Base-by-base conservation (phyloP, 2,888 invertebrate species). In the Spisula subtruncata region DNA sequence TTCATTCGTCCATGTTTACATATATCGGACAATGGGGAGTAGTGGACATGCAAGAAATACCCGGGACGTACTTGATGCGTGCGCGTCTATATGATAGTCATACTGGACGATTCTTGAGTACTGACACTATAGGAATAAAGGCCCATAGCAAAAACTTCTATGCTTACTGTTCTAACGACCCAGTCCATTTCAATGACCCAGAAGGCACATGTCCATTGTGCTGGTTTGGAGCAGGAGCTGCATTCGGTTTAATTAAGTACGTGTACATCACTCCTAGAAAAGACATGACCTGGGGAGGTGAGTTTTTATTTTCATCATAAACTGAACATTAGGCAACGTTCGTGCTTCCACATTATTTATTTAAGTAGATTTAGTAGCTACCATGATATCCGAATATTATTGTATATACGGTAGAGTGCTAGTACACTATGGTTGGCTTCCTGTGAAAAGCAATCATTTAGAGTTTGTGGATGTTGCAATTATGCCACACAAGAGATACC, bases 21-120 rank as follows among this genome's bases (percentile, higher is more conserved):
- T 90, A 81, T 81, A 66, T 88, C 35, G 90, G 90, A 75, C 88
- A 90, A 51, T 90, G 88, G 88, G 90, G 90, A 0, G 88, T 86
- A 16, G 35, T 90, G n/a, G 66, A 81, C n/a, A 71, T 90, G 80
- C 25, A 66, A 32, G 84, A 84, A 81, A 66, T 81, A 41, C 51
- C 88, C 6, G 88, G 81, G 12, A 66, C 85, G n/a, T 85, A 54
- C 66, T 88, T 56, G 16, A 84, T 88, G 88, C 83, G 90, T 18
- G 25, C 84, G n/a, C 46, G 88, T 32, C 60, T 90, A 46, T 90
- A 90, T 54, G 88, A 90, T 51, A 41, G 86, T n/a, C 48, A 90
- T 12, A 54, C 83, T 41, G 90, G 90, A n/a, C 75, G 90, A 16
- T 90, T 88, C 41, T 18, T 88, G 46, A 90, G 88, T 71, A 48